These are phyloP conservation scores for Ceratosolen solmsi DNA, from an alignment of 1,140 invertebrate genomes.

Conservation along the genomic window DNA sequence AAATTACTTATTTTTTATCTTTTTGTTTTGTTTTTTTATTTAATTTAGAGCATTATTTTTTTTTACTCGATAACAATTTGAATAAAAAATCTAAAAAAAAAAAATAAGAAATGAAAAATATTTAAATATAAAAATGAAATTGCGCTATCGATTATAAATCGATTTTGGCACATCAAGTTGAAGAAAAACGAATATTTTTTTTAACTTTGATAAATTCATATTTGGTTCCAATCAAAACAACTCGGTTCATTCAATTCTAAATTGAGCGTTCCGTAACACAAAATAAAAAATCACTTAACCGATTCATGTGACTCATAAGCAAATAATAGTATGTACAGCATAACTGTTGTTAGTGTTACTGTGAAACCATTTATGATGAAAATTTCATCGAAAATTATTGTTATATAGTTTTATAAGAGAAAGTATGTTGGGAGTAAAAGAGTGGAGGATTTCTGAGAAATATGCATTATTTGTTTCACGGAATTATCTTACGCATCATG, in stretches of 20 bases:
- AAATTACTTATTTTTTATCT: constrained; percentile 44
- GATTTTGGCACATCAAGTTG: neutral
- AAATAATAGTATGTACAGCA: constrained; percentile 2
- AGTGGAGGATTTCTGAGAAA: constrained; percentile 36
- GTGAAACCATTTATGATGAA: constrained; percentile 4
- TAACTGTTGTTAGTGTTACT: constrained; percentile 10
- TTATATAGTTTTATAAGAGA: constrained; percentile 62
- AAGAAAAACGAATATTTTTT: too few species aligned
- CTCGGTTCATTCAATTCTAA: constrained; percentile 8
- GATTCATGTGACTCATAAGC: neutral
- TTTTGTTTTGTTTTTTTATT: constrained; percentile 46
- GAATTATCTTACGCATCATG: neutral
- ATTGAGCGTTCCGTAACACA: neutral
- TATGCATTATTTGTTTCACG: constrained; percentile 27
- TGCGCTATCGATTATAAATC: constrained; percentile 9
- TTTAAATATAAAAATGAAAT: neutral
- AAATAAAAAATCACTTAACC: neutral
- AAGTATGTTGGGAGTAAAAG: constrained; percentile 13
- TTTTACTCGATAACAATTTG: constrained; percentile 56
- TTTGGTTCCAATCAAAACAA: neutral
- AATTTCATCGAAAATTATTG: constrained; percentile 52
- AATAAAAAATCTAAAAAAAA: constrained; percentile 56
- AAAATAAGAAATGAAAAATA: constrained; percentile 54
- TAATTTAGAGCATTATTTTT: constrained; percentile 53
- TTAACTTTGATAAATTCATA: neutral